A percentile compares a stretch with the other conserved stretches of the same genome.
Conservation (phyloP, 2,888 invertebrate species). For the Pachymerium ferrugineum region DNA sequence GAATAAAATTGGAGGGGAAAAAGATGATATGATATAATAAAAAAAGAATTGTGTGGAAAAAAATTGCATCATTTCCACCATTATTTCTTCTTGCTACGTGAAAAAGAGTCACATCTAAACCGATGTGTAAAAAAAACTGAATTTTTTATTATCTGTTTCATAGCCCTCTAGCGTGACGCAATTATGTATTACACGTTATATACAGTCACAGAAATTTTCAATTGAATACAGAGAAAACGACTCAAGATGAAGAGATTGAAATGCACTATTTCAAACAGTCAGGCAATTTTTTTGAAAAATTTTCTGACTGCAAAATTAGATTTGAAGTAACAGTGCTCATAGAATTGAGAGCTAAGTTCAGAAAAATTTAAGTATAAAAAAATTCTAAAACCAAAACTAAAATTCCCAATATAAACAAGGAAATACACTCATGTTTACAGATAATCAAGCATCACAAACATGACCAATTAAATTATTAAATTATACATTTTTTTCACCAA, state of each 20-base stretch:
- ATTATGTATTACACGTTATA: constrained; percentile 4
- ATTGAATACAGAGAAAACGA: constrained; percentile 3
- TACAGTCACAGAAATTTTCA: constrained; percentile 5
- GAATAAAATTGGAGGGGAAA: neutral
- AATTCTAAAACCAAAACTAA: neutral
- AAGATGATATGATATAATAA: neutral
- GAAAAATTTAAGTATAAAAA: neutral
- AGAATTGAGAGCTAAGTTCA: neutral
- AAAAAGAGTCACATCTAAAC: too few species aligned
- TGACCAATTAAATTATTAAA: too few species aligned
- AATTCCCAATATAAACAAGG: too few species aligned
- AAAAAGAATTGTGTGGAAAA: neutral
- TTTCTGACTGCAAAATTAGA: neutral
- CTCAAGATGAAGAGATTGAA: neutral
- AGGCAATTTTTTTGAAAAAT: neutral
- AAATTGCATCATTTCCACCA: too few species aligned
- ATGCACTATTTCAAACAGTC: constrained; percentile 9
- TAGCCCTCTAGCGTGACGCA: constrained; percentile 4
- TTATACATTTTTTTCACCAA: too few species aligned
- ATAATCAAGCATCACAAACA: too few species aligned
- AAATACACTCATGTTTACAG: too few species aligned
- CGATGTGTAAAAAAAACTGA: neutral
- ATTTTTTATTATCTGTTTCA: neutral
- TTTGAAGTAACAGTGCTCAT: too few species aligned
- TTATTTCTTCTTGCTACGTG: too few species aligned